phyloP scores from a whole-genome alignment of 2,888 invertebrate genomes.

The Blastobasis adustella region DNA sequence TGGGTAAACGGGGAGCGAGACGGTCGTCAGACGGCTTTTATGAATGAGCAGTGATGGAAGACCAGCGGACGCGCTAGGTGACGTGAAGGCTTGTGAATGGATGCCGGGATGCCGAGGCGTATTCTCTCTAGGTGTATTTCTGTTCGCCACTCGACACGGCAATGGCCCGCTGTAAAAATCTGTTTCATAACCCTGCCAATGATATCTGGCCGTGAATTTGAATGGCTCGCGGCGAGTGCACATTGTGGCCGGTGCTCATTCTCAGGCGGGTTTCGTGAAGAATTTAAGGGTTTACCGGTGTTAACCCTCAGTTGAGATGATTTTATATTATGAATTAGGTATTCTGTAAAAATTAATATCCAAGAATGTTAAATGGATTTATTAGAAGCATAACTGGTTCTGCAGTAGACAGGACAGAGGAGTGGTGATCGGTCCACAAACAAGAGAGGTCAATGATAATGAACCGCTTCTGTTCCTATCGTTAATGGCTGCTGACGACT shows the following conservation, averaged over 20 bases:
- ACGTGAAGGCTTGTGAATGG: slow-evolving; percentile 57
- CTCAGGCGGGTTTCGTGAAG: background rate
- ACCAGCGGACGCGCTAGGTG: slow-evolving; percentile 32
- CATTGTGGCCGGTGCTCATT: background rate
- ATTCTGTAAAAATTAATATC: too few relatives aligned
- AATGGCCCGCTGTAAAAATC: slow-evolving; percentile 49
- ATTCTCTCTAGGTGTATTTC: slow-evolving; percentile 56
- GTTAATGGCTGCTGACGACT: too few relatives aligned
- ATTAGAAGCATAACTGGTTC: too few relatives aligned
- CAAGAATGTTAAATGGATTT: too few relatives aligned
- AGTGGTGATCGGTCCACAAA: too few relatives aligned
- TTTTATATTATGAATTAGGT: too few relatives aligned
- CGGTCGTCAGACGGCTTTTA: slow-evolving; percentile 28
- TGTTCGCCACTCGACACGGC: slow-evolving; percentile 60
- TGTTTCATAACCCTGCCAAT: slow-evolving; percentile 55
- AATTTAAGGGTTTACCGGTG: background rate
- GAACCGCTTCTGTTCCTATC: too few relatives aligned
- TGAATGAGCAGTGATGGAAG: slow-evolving; percentile 25
- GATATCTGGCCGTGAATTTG: slow-evolving; percentile 54
- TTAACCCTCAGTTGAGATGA: background rate
- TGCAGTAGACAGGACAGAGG: too few relatives aligned
- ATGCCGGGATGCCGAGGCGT: slow-evolving; percentile 35
- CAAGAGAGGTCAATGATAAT: too few relatives aligned
- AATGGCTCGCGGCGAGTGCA: slow-evolving; percentile 34
- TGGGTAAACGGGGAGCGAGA: slow-evolving; percentile 19